Evolutionary conservation across 2,888 invertebrate species (phyloP), one percentile per base, ranked within the genome.

Genomic region (Salpingus planirostris): DNA sequence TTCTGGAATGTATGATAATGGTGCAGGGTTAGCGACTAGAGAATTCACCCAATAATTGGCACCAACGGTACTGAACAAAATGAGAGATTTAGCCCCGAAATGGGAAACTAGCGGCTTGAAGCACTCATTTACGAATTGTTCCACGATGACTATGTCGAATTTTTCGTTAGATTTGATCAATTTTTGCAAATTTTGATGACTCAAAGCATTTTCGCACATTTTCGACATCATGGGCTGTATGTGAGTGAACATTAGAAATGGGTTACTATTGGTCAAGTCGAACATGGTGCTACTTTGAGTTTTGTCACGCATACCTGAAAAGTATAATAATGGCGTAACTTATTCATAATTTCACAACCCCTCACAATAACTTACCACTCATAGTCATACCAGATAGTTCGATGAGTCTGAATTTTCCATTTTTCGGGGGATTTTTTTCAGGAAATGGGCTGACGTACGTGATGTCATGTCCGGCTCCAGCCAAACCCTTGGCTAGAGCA

Each of bases 1-100:
- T 24, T 68, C 65, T 0, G 73, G 69, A 14, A 71, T 63, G 50
- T 67, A 70, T 0, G 73, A 66, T 46, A 64, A 64, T 0, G 70
- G 68, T 1, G 59, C 55, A 2, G 71, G 64, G 27, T 67, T 54
- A 1, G 69, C 71, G 54, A 68, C 62, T 40, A 65, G 57, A 29
- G 62, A 60, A 29, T 67, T 68, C 42, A 68, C 60, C 52, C 65
- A 65, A 25, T 59, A 55, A 40, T 59, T 62, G 27, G 64, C 60
- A 6, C 65, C 67, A 21, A 67, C 35, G 0, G 69, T 65, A 49
- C 64, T 66, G 5, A 62, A 49, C 1, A 56, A 15, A 10, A 66
- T 51, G 8, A 62, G 25, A 2, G 58, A 62, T 3, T 10, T 18
- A 2, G 57, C 57, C 21, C 59, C 46, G 36, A 54, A 58, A 36